Evolutionary conservation across 2,113 vertebrate genomes (phyloP), one percentile per base, ranked within the genome.

Genomic region (Gobio gobio): DNA sequence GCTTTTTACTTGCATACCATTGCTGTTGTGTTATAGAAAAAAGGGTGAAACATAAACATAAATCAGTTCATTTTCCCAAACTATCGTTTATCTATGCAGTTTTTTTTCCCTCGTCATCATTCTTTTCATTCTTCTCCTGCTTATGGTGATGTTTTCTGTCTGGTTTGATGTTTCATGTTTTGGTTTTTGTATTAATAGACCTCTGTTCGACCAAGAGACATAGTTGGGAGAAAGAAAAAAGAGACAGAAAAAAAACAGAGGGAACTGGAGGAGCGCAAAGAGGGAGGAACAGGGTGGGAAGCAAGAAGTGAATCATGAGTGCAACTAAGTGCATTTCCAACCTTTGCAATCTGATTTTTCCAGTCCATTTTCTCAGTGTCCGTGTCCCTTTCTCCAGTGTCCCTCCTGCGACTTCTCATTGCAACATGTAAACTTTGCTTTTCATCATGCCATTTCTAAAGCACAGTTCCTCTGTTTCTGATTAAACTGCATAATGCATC

Each of bases 321-420:
- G 40, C 40, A 40, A 93, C 94, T 92, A 93, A 94, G 92, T 89
- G 92, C 91, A 93, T 94, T 94, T 94, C 91, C 92, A 90, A 90
- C 82, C 89, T 83, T 93, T 94, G 91, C 90, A 91, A 89, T 88
- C 90, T 76, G 84, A 82, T 59, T 85, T 90, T 74, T 90, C 91
- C 91, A 90, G 92, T 93, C 91, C 91, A 90, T 92, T 93, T 92
- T 76, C 64, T 86, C 83, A 89, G 82, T 58, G 56, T 63, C 90
- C 4, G 9, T 36, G 66, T n/a, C 40, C 18, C 0, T 47, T 72
- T 79, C 36, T 72, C 56, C 26, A 33, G 74, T 85, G 87, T 89
- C 83, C 86, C 84, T 75, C 56, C 78, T 85, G 3, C 1, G 47
- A 49, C 18, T 16, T 84, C 72, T 54, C 74, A 45, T 89, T 88